Conservation (phyloP, 2,888 invertebrate genomes). For the Campoplex capitator region DNA sequence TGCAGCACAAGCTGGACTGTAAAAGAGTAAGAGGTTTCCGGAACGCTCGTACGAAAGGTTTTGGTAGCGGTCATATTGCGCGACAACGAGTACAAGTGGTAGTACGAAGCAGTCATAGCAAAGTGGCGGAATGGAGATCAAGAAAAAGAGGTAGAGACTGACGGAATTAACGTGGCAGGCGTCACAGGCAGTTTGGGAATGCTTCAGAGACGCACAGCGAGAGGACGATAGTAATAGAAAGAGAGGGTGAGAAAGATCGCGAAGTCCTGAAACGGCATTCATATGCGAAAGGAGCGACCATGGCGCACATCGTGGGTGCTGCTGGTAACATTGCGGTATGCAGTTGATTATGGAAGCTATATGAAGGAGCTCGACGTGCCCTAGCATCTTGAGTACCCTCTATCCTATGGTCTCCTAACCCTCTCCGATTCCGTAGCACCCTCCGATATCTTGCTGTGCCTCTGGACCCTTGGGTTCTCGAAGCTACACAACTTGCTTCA, state of each 20-base stretch:
- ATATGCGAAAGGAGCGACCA: conserved; percentile 80
- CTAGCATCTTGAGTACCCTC: conserved; percentile 84
- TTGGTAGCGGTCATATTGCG: conserved; percentile 29
- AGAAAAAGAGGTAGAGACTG: conserved; percentile 7
- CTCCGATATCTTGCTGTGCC: conserved; percentile 35
- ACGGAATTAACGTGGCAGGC: background rate
- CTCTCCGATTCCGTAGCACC: conserved; percentile 13
- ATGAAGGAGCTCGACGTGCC: conserved; percentile 84
- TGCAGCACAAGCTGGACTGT: conserved; percentile 35
- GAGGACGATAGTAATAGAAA: conserved; percentile 9
- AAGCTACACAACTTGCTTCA: conserved; percentile 45
- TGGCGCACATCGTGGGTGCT: conserved; percentile 75
- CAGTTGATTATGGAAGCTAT: conserved; percentile 85
- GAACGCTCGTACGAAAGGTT: conserved; percentile 40
- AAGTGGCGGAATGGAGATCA: conserved; percentile 16
- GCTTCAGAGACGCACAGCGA: background rate
- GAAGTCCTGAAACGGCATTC: conserved; percentile 78
- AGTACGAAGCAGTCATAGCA: conserved; percentile 35
- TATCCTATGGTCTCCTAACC: conserved; percentile 58
- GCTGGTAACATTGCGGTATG: conserved; percentile 84
- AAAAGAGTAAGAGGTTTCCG: conserved; percentile 63
- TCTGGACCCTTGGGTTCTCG: conserved; percentile 62
- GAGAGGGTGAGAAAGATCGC: conserved; percentile 33
- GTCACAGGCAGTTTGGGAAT: too few relatives aligned
- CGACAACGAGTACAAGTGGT: conserved; percentile 44